Percentiles rank a stretch among this genome's conserved stretches.
These are phyloP conservation scores for Drymodes brunneopygia DNA, from an alignment of 2,113 vertebrate species.

Conservation along the genomic window DNA sequence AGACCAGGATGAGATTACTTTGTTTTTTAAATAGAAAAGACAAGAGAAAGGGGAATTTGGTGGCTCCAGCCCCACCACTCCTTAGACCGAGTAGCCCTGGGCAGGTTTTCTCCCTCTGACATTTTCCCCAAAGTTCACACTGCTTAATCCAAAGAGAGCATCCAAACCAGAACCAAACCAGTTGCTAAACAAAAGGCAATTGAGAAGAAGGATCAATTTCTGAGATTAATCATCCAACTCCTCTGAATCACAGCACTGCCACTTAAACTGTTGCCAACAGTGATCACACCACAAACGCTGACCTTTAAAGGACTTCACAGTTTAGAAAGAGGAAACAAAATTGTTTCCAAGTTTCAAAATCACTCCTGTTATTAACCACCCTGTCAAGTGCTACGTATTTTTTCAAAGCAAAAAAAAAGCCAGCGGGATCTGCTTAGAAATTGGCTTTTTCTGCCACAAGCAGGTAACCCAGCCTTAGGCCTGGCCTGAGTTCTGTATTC, in stretches of 20 bases:
- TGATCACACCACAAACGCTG: background rate
- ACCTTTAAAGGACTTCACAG: background rate
- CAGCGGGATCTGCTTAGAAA: background rate
- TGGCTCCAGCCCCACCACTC: background rate
- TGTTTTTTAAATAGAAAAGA: background rate
- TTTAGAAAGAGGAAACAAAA: background rate
- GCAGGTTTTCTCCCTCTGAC: background rate
- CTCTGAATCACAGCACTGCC: background rate
- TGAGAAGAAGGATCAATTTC: background rate
- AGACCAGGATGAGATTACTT: background rate
- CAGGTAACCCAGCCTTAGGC: background rate
- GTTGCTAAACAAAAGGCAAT: background rate
- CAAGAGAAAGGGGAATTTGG: background rate
- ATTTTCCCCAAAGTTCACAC: background rate
- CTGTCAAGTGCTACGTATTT: background rate
- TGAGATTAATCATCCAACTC: background rate
- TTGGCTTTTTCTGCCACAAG: background rate
- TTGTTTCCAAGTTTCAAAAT: background rate
- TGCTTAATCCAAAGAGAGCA: background rate
- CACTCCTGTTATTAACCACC: background rate
- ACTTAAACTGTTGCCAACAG: background rate
- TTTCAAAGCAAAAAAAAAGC: background rate
- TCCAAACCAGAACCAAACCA: background rate
- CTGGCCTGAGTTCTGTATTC: rapidly evolving
- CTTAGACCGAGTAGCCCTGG: background rate